Base-by-base conservation (phyloP, 2,113 vertebrate genomes). In the Micromys minutus region DNA sequence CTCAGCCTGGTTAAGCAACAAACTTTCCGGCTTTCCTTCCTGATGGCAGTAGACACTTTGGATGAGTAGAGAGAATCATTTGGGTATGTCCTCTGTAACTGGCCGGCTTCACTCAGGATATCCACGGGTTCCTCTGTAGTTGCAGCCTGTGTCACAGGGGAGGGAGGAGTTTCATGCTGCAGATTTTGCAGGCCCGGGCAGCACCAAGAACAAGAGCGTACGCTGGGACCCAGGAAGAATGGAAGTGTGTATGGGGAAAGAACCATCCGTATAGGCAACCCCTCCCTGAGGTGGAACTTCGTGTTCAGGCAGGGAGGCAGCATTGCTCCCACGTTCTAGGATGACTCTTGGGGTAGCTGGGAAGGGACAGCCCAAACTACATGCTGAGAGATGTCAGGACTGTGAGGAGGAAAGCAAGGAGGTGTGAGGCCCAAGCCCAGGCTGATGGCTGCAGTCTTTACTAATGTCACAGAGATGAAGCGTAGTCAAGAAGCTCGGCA, bases 281-380 rank as follows among this genome's bases (percentile, higher is more conserved):
- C 7, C 31, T 57, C 55, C 34, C 12, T 16, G 63, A 72, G 24
- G n/a, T 5, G 3, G 74, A 75, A 29, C n/a, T 26, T 89, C 5
- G 2, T 1, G 0, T 22, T 24, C 55, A 45, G 29, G 47, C 8
- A 29, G 21, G 65, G n/a, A 39, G 67, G 55, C 87, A 26, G 26
- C 0, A 1, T 11, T 5, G 47, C 42, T 69, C 1, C 9, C 0
- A 0, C 13, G 74, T 17, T 21, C 45, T 71, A 4, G 42, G 61
- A 26, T n/a, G 65, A 31, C 61, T 79, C 34, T 24, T 71, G 47
- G 61, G 47, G 71, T 39, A 17, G 26, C 21, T 31, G 29, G n/a
- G 31, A 83, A 39, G 12, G 12, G 55, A 77, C 2, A 47, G 47
- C 50, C 8, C 36, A 42, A 47, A 39, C 26, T 50, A 16, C 52